Base-by-base conservation (phyloP, 2,888 invertebrate genomes). In the Tiphia femorata region DNA sequence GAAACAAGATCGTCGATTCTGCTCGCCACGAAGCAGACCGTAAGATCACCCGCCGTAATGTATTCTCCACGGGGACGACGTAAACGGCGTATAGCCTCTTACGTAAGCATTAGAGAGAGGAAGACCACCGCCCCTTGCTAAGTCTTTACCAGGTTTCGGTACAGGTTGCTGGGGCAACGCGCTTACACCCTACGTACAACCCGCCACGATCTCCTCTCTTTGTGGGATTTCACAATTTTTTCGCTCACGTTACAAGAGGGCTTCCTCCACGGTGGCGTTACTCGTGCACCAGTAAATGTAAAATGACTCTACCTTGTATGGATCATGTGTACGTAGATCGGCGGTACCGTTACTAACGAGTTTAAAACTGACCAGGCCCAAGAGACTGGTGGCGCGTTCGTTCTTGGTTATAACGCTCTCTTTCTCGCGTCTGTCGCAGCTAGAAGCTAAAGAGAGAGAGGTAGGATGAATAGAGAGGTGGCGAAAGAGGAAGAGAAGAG, bases 271-370 rank as follows among this genome's bases (percentile, higher is more conserved):
- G 54, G 49, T 48, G 50, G 21, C 51, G 53, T 58, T 62, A 65
- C 62, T 58, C 51, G 40, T 53, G 67, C 62, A 65, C 60, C 67
- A 59, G 58, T 67, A 65, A 68, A 67, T 65, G 67, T 67, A 68
- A 68, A 67, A 62, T 67, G 67, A 68, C 62, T 67, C 67, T 62
- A 7, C 40, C 58, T 48, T 54, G 49, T 51, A 40, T 60, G 56
- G 57, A 62, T 64, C 55, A 29, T 51, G 52, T 62, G 43, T 48
- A 60, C 53, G 17, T 16, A 49, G 57, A 59, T 53, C 46, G 33
- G 14, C 23, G n/a, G 47, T 68, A 67, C 67, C 67, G 67, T 68
- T 68, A 67, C 44, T 21, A 37, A 43, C 49, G 30, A 56, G 62
- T 56, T 58, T 62, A 60, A 68, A 59, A 59, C 64, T 50, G 46